Conservation (phyloP, 1,140 invertebrate genomes). For the Gryon sp. region DNA sequence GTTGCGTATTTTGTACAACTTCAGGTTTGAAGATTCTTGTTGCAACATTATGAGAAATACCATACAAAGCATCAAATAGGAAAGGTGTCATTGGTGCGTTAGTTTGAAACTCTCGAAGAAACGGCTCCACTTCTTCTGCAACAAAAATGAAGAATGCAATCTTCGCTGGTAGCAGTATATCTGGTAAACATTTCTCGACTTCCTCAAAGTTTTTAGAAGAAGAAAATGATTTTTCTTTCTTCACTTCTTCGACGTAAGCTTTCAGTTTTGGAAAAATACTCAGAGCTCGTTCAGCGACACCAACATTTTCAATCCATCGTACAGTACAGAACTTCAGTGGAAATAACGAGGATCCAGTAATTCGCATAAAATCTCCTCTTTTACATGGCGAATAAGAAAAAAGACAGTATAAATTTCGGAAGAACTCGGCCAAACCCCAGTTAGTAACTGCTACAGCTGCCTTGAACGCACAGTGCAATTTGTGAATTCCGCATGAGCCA, state of each 20-base stretch:
- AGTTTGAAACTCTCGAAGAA: constrained; percentile 40
- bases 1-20: constrained; percentile 1
- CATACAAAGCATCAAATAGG: constrained; percentile 26
- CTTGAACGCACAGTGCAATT: constrained; percentile 55
- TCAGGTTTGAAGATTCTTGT: constrained; percentile 30
- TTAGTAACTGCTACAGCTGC: neutral
- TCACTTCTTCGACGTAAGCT: constrained; percentile 7
- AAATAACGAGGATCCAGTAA: constrained; percentile 8
- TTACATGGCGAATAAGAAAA: constrained; percentile 25
- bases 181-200: constrained; percentile 24
- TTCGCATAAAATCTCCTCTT: constrained; percentile 7
- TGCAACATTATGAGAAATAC: constrained; percentile 14
- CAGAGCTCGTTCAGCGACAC: constrained; percentile 14
- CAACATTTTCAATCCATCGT: constrained; percentile 38
- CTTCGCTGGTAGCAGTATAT: constrained; percentile 46
- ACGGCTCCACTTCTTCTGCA: no score
- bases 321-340: constrained; percentile 46
- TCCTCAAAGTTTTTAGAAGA: constrained; percentile 40
- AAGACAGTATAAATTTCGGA: constrained; percentile 31
- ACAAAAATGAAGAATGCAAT: constrained; percentile 41
- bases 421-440: constrained; percentile 17
- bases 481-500: constrained; percentile 53
- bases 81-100: constrained; percentile 45
- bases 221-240: constrained; percentile 26
- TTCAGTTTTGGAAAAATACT: constrained; percentile 18